Base-by-base conservation (phyloP, 2,797 vertebrate species). In the Anguilla pacifica region DNA sequence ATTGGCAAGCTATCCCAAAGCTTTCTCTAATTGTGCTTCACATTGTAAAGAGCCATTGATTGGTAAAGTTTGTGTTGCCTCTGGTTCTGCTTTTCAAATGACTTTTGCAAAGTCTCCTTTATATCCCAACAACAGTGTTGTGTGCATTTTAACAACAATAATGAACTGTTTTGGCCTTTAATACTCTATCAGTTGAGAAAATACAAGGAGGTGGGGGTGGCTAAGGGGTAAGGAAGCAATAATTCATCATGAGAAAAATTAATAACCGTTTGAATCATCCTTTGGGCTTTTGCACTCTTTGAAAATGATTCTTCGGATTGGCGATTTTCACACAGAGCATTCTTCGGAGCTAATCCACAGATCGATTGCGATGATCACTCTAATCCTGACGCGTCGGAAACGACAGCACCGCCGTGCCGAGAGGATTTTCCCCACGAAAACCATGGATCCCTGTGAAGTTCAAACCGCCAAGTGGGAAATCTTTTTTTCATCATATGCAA, bases 321-420 rank as follows among this genome's bases (percentile, higher is more conserved):
- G 87, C 85, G 39, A 61, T 46, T 84, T 86, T 87, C 86, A 86
- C 51, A 85, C 1, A 67, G 88, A 90, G 88, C 88, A 88, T 91
- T 91, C 89, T 92, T 92, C 90, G 89, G 46, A 86, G 46, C 89
- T 93, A 91, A 94, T 94, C 92, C 93, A 91, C 91, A 82, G 90
- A 95, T 94, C 90, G 89, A 88, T 90, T 87, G 86, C 67, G 86
- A 89, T 90, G 88, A 93, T 93, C 89, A 70, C 92, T 91, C 94
- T 94, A 94, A 94, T 95, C 93, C 92, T 83, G 77, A 79, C 17
- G 53, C 93, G 92, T 91, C 88, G 88, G 87, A 92, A 88, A 89
- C 91, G 90, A 86, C 92, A 91, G 92, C 92, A 91, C 6, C 49
- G 61, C 86, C 74, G 55, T 17, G 51, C 74, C 88, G 89, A 90